Evolutionary conservation across 2,113 vertebrate genomes (phyloP).

Genomic region (Myocastor coypus): DNA sequence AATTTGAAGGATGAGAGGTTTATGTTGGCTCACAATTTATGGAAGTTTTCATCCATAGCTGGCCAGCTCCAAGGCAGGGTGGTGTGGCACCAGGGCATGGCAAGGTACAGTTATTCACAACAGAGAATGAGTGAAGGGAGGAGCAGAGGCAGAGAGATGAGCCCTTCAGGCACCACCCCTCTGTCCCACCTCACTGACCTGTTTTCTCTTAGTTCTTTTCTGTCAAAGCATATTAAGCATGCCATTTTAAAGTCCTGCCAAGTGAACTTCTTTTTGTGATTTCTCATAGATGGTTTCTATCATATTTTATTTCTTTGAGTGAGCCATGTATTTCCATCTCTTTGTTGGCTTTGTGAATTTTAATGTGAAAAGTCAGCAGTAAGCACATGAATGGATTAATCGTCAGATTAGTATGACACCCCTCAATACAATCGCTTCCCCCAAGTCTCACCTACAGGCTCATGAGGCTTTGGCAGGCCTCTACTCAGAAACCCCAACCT

Average conservation of each 20-base stretch:
- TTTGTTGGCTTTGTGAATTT: too few species aligned
- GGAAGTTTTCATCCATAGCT: neutral
- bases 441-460: too few species aligned
- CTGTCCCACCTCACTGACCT: neutral
- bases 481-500: too few species aligned
- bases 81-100: neutral
- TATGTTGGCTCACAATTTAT: neutral
- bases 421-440: neutral
- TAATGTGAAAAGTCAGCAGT: neutral
- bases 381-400: neutral
- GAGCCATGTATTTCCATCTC: too few species aligned
- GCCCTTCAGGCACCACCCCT: neutral
- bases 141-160: neutral
- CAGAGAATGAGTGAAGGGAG: neutral
- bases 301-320: too few species aligned
- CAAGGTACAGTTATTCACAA: neutral
- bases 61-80: neutral
- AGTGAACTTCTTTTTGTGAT: too few species aligned
- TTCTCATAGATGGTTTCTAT: too few species aligned
- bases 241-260: too few species aligned
- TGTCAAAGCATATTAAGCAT: too few species aligned
- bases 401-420: neutral
- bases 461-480: too few species aligned
- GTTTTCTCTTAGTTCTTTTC: too few species aligned
- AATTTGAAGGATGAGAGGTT: neutral